Conservation (phyloP, 1,140 invertebrate genomes). For the roundworm (Caenorhabditis elegans) region WBcel235 BX284604.4:12748001-12748500, state of each 20-base stretch:
- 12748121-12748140: background rate
- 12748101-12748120: too few species aligned
- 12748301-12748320: conserved; percentile 58
- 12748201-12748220: conserved; percentile 44
- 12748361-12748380: conserved; percentile 22
- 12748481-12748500: conserved; percentile 61
- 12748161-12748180: conserved; percentile 56
- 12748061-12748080: too few species aligned
- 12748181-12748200: conserved; percentile 53
- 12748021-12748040: conserved; percentile 55
- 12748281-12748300: conserved; percentile 52
- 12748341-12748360: conserved; percentile 41
- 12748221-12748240: conserved; percentile 54
- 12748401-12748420: conserved; percentile 53
- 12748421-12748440: conserved; percentile 57
- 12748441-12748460: conserved; percentile 63
- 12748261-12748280: conserved; percentile 64
- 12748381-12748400: conserved; percentile 61
- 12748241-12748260: conserved; percentile 58
- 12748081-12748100: too few species aligned
- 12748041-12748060: too few species aligned
- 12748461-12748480: conserved; percentile 65
- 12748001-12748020: conserved; percentile 55
- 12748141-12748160: conserved; percentile 61
- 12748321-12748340: conserved; percentile 59